Percentiles rank a stretch among this genome's conserved stretches.
Conservation (phyloP, 2,797 vertebrate genomes). For the Rhinophrynus dorsalis region DNA sequence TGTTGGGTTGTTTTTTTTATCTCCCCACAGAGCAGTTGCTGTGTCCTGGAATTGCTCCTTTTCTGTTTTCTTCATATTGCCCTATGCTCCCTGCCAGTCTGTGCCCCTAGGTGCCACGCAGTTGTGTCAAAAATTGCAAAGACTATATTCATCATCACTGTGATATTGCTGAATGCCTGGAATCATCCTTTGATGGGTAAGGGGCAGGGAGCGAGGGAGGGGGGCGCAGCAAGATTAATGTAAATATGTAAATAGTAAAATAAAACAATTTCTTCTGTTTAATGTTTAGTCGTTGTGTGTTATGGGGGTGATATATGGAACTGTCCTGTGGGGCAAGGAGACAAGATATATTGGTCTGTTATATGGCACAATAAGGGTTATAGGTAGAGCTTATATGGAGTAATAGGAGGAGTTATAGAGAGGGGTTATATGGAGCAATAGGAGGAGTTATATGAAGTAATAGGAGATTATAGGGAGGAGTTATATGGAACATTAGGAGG, state of each 20-base stretch:
- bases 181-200: neutral
- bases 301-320: neutral
- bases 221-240: constrained; percentile 2
- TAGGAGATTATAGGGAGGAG: neutral
- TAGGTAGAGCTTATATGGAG: too few relatives aligned
- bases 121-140: neutral
- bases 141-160: constrained; percentile 1
- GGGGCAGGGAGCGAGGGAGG: neutral
- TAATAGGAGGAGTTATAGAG: too few relatives aligned
- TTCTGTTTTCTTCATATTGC: too few relatives aligned
- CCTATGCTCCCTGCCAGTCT: neutral
- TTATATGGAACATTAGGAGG: too few relatives aligned
- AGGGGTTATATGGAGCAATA: too few relatives aligned
- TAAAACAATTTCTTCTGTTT: constrained; percentile 7
- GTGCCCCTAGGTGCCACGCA: neutral
- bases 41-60: too few relatives aligned
- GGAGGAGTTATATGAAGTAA: too few relatives aligned
- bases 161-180: neutral
- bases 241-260: constrained; percentile 43
- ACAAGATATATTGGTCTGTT: neutral
- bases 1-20: too few relatives aligned
- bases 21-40: too few relatives aligned
- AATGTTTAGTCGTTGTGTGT: neutral
- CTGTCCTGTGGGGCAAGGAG: neutral
- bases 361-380: neutral